phyloP scores from a whole-genome alignment of 2,113 vertebrate species.

The Nipponia nippon region DNA sequence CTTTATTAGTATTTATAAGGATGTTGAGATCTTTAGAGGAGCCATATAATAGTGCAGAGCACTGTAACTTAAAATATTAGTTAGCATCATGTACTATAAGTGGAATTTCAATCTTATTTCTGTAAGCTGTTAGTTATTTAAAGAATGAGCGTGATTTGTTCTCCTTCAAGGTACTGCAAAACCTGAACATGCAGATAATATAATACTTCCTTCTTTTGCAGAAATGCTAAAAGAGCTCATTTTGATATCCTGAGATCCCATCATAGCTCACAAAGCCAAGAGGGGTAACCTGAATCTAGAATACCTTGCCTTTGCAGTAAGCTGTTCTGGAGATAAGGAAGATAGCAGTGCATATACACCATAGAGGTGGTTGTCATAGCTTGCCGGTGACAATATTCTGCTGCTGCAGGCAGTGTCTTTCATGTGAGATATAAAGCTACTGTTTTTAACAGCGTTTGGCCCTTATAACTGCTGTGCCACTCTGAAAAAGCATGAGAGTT shows the following conservation, averaged over 20 bases:
- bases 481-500: not conserved
- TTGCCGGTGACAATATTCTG: not conserved
- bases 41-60: not conserved
- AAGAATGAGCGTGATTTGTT: not conserved
- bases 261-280: not conserved
- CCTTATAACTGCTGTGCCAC: not conserved
- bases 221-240: not conserved
- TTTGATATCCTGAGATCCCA: not conserved
- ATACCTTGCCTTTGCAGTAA: not conserved
- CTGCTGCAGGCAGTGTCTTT: not conserved
- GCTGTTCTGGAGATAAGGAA: not conserved
- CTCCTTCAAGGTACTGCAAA: not conserved
- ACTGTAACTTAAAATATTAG: not conserved
- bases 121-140: not conserved
- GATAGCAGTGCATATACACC: no score
- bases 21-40: not conserved
- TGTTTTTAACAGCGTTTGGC: not conserved
- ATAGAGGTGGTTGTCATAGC: not conserved
- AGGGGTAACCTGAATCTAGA: not conserved
- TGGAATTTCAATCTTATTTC: not conserved
- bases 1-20: not conserved
- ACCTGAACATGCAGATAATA: not conserved
- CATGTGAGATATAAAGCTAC: not conserved
- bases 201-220: not conserved
- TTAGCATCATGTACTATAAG: not conserved